These are phyloP conservation scores for Crenuchus spilurus DNA, from an alignment of 2,797 vertebrate species.

Conservation along the genomic window DNA sequence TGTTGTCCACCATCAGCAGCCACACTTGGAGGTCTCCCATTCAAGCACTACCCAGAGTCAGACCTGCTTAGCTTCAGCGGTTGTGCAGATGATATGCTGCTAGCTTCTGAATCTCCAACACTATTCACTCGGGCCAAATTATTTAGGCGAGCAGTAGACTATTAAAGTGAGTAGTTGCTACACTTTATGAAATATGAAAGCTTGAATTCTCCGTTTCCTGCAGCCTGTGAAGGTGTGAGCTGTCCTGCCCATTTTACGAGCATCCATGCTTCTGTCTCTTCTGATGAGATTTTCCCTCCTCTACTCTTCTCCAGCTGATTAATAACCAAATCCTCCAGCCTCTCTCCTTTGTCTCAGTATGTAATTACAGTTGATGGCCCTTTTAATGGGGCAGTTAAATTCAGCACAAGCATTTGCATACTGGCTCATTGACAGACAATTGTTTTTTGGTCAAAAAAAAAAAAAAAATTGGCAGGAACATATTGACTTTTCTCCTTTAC, in stretches of 20 bases:
- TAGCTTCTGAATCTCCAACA: too few relatives aligned
- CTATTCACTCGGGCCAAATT: too few relatives aligned
- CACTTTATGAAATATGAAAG: neutral
- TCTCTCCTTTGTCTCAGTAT: slow-evolving; percentile 3
- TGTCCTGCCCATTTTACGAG: neutral
- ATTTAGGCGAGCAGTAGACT: neutral
- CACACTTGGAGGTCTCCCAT: too few relatives aligned
- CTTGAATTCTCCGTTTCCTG: neutral
- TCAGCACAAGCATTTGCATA: slow-evolving; percentile 25
- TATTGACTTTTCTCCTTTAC: slow-evolving; percentile 29
- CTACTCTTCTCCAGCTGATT: neutral
- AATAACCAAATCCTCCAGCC: slow-evolving; percentile 17
- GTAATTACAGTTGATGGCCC: slow-evolving; percentile 31
- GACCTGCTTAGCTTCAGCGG: too few relatives aligned
- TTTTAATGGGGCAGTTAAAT: slow-evolving; percentile 47
- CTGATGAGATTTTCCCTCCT: neutral
- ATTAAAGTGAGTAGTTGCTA: neutral
- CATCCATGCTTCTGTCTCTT: neutral
- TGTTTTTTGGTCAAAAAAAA: slow-evolving; percentile 27
- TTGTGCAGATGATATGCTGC: too few relatives aligned
- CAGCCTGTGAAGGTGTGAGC: neutral
- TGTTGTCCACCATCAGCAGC: too few relatives aligned
- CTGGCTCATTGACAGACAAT: slow-evolving; percentile 29
- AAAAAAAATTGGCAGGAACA: slow-evolving; percentile 13
- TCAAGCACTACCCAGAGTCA: too few relatives aligned